A percentile compares a stretch with the other conserved stretches of the same genome.
These are phyloP conservation scores for Gastrophryne carolinensis DNA, from an alignment of 2,797 vertebrate species.

Conservation along the genomic window DNA sequence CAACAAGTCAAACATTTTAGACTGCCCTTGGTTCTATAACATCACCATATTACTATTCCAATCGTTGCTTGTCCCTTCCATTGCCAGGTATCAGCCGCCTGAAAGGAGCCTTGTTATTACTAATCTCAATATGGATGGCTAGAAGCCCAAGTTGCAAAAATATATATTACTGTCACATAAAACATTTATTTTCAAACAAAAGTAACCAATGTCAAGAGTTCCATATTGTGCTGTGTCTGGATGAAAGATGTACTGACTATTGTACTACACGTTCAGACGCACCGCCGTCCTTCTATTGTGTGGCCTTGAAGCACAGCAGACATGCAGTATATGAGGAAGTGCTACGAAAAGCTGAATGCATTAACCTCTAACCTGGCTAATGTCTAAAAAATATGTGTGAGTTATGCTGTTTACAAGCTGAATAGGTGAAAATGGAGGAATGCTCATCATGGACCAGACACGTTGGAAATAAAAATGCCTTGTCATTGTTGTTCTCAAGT, in stretches of 20 bases:
- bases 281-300: constrained; percentile 10
- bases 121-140: not conserved
- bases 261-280: constrained; percentile 19
- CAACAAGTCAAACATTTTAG: too few species aligned
- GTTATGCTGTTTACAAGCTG: constrained; percentile 8
- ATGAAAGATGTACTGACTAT: constrained; percentile 5
- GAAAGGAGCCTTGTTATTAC: not conserved
- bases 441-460: not conserved
- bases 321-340: not conserved
- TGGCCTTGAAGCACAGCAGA: too few species aligned
- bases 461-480: not conserved
- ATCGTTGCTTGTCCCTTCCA: not conserved
- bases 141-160: not conserved
- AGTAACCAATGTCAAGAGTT: constrained; percentile 17
- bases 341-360: constrained; percentile 6
- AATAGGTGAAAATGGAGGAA: not conserved
- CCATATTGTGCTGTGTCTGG: not conserved
- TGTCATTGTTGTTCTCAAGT: not conserved
- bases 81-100: not conserved
- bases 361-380: constrained; percentile 34
- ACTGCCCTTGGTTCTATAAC: too few species aligned
- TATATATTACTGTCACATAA: not conserved
- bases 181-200: constrained; percentile 15
- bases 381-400: constrained; percentile 11
- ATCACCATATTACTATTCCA: not conserved